Percentiles rank a stretch among this genome's conserved stretches.
Conservation (phyloP, 1,140 invertebrate species). For the Neotoxoptera formosana region DNA sequence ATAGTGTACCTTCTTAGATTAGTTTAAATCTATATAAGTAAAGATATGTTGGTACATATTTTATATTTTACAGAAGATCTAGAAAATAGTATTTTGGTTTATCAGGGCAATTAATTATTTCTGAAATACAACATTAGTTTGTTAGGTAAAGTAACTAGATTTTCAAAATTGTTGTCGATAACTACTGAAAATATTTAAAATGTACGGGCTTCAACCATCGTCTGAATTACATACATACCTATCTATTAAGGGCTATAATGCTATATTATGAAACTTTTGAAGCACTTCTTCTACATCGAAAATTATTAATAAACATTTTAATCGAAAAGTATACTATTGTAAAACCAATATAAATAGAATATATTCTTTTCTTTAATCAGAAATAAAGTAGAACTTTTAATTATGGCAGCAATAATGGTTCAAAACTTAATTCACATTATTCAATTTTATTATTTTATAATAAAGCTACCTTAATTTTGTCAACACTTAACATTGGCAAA, state of each 20-base stretch:
- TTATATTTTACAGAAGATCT: neutral
- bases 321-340: neutral
- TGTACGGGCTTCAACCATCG: too few species aligned
- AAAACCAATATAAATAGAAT: neutral
- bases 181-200: too few species aligned
- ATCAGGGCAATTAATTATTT: too few species aligned
- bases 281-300: neutral
- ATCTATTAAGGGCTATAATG: too few species aligned
- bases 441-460: conserved; percentile 15
- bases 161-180: too few species aligned
- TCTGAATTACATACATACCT: too few species aligned
- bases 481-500: neutral
- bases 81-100: too few species aligned
- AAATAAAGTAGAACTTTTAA: neutral
- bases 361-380: neutral
- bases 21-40: too few species aligned
- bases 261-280: neutral
- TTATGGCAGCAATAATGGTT: neutral
- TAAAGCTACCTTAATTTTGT: neutral
- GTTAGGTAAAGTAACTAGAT: too few species aligned
- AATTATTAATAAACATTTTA: neutral
- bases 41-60: neutral
- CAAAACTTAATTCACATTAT: conserved; percentile 25
- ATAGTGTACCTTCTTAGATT: too few species aligned
- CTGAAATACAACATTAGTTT: too few species aligned